phyloP scores from a whole-genome alignment of 1,140 invertebrate genomes.

The Maconellicoccus hirsutus region DNA sequence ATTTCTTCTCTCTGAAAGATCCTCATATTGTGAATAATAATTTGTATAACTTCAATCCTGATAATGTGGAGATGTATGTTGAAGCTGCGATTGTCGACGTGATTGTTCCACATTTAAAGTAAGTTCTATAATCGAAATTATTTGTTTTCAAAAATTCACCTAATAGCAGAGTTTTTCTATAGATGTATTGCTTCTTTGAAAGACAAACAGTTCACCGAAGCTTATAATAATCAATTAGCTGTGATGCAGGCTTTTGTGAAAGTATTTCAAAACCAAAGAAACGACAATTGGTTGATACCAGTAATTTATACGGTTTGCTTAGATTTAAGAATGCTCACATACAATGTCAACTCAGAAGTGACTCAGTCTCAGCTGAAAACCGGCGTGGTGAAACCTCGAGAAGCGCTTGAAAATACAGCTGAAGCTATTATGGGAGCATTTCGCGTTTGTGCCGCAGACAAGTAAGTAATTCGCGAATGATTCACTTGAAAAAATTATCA shows the following conservation, averaged over 20 bases:
- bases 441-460: conserved; percentile 90
- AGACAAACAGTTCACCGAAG: conserved; percentile 55
- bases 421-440: conserved; percentile 90
- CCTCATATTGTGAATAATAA: conserved; percentile 13
- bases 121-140: not conserved
- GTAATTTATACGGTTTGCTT: conserved; percentile 80
- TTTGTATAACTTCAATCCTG: not conserved
- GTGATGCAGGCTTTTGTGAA: conserved; percentile 70
- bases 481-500: conserved; percentile 20
- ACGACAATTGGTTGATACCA: conserved; percentile 91
- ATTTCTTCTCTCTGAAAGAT: not conserved
- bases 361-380: conserved; percentile 37
- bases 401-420: conserved; percentile 84
- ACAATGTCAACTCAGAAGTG: conserved; percentile 54
- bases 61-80: not conserved
- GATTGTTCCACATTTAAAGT: not conserved
- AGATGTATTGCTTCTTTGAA: conserved; percentile 24
- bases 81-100: not conserved
- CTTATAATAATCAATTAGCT: conserved; percentile 64
- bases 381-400: conserved; percentile 47
- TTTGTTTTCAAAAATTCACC: too few relatives aligned
- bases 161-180: not conserved
- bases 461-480: conserved; percentile 38
- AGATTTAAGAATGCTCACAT: conserved; percentile 74
- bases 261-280: conserved; percentile 75